These are phyloP conservation scores for Cryptus armator DNA, from an alignment of 2,888 invertebrate genomes.

Conservation along the genomic window DNA sequence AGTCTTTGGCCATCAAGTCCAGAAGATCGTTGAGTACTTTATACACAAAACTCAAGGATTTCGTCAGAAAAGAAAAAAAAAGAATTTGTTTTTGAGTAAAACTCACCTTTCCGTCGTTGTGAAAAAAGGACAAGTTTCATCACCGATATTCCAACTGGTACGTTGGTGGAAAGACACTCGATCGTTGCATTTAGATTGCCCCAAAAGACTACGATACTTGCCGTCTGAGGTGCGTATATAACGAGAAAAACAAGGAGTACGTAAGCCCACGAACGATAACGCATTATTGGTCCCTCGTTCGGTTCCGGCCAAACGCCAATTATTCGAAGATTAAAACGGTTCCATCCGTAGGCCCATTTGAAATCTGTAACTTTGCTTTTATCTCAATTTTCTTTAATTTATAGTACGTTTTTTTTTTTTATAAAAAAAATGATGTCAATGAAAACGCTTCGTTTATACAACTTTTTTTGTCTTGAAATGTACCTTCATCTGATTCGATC, in stretches of 20 bases:
- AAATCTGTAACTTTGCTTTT: conserved; percentile 56
- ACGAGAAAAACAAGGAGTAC: conserved; percentile 48
- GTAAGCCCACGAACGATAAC: conserved; percentile 42
- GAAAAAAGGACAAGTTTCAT: conserved; percentile 51
- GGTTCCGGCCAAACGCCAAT: conserved; percentile 76
- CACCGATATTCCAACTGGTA: conserved; percentile 51
- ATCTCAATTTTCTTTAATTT: background rate
- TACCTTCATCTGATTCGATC: conserved; percentile 30
- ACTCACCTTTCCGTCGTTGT: conserved; percentile 47
- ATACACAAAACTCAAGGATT: background rate
- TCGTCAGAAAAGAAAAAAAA: background rate
- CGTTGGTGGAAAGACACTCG: conserved; percentile 72
- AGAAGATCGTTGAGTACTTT: conserved; percentile 42
- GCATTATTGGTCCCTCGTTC: conserved; percentile 50
- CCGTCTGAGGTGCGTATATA: conserved; percentile 63
- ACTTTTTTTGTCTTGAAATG: background rate
- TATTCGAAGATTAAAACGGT: conserved; percentile 70
- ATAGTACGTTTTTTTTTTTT: background rate
- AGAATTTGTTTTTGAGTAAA: background rate
- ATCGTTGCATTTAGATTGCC: conserved; percentile 69
- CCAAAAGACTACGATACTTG: conserved; percentile 56
- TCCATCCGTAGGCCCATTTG: conserved; percentile 73
- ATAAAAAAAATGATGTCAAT: background rate
- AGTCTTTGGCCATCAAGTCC: conserved; percentile 66
- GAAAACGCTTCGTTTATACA: background rate